Conservation (phyloP, 2,113 vertebrate genomes). For the Otus sunia region DNA sequence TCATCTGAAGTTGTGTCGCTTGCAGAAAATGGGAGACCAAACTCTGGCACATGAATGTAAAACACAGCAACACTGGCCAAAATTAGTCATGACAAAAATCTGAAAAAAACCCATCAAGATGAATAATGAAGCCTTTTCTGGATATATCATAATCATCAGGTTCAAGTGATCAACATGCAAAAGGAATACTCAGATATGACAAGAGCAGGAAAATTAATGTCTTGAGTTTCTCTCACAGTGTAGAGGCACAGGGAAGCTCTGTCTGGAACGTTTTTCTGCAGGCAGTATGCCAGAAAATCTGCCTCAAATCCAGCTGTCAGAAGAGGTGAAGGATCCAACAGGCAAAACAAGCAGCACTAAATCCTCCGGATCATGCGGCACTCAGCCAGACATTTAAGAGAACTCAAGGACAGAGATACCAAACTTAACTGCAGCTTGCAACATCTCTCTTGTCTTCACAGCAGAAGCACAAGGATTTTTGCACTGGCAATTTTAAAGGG, state of each 20-base stretch:
- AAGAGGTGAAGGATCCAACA: neutral
- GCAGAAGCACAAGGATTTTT: neutral
- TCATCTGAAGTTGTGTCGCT: neutral
- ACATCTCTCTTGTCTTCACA: neutral
- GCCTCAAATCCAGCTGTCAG: neutral
- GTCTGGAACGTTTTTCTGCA: neutral
- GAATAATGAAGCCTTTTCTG: neutral
- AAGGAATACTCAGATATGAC: neutral
- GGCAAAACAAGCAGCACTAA: neutral
- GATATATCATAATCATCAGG: neutral
- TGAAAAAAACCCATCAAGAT: neutral
- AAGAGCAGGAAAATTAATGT: neutral
- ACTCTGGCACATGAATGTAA: neutral
- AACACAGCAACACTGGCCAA: neutral
- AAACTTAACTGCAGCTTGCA: neutral
- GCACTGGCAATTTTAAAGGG: neutral
- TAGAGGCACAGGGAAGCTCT: neutral
- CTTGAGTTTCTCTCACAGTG: neutral
- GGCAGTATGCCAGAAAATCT: neutral
- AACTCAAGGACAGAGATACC: neutral
- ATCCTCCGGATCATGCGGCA: neutral
- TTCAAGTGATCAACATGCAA: neutral
- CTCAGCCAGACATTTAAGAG: neutral
- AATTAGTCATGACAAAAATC: neutral
- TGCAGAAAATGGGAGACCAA: neutral